Evolutionary conservation across 2,113 vertebrate species (phyloP).

Genomic region (Shinisaurus crocodilurus): DNA sequence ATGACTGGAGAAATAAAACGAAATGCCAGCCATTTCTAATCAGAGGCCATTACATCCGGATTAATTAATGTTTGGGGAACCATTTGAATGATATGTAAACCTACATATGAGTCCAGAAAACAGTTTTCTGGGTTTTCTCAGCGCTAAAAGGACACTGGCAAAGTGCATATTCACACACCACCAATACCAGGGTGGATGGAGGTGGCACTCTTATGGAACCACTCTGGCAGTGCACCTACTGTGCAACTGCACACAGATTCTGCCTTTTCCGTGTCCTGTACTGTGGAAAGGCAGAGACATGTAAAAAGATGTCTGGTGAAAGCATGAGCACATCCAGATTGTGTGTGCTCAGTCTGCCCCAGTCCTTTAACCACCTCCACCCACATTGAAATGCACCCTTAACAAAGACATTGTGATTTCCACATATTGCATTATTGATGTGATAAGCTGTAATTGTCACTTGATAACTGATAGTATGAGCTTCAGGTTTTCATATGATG

Average conservation of each 20-base stretch:
- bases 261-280: neutral
- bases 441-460: neutral
- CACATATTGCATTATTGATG: neutral
- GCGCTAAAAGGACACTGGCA: neutral
- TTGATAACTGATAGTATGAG: neutral
- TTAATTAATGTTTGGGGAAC: neutral
- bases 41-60: neutral
- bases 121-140: neutral
- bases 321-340: neutral
- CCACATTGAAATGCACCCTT: neutral
- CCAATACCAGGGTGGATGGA: neutral
- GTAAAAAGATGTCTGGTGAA: neutral
- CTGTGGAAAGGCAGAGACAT: neutral
- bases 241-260: neutral
- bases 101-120: neutral
- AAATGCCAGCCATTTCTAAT: neutral
- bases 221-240: neutral
- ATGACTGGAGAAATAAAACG: neutral
- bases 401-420: neutral
- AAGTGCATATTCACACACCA: neutral
- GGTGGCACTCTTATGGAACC: neutral
- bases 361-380: neutral
- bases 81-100: neutral
- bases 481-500: neutral
- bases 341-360: neutral